Percentiles rank a stretch among this genome's conserved stretches.
phyloP scores from a whole-genome alignment of 2,888 invertebrate genomes.

The Automeris io region DNA sequence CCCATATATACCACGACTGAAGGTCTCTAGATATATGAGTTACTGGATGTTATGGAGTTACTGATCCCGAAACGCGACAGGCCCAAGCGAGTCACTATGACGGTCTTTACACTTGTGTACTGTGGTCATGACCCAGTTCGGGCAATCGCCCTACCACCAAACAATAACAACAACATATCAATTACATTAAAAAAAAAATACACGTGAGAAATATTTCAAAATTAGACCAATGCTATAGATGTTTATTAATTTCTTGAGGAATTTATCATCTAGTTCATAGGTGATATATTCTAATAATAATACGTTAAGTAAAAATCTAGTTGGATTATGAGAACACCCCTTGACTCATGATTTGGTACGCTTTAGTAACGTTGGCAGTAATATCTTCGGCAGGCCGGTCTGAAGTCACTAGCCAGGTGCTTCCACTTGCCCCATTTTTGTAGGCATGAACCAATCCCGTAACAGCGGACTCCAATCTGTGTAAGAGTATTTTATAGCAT shows the following conservation, averaged over 20 bases:
- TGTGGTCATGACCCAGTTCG: too few species aligned
- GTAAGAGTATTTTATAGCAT: background rate
- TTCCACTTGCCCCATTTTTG: constrained; percentile 41
- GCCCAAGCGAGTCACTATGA: too few species aligned
- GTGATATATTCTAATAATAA: too few species aligned
- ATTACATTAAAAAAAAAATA: background rate
- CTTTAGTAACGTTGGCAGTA: constrained; percentile 39
- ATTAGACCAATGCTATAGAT: background rate
- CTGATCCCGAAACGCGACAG: too few species aligned
- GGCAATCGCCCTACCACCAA: too few species aligned
- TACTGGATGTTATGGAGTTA: constrained; percentile 4
- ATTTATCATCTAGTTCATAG: too few species aligned
- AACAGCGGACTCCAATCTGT: constrained; percentile 46
- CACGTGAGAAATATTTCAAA: background rate
- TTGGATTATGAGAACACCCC: constrained; percentile 26
- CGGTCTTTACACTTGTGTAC: too few species aligned
- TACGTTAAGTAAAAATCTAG: too few species aligned
- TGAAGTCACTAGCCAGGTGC: constrained; percentile 51
- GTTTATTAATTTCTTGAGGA: too few species aligned
- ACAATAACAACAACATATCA: too few species aligned
- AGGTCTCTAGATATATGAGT: too few species aligned
- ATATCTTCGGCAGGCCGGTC: constrained; percentile 50
- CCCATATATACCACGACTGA: too few species aligned
- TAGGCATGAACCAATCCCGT: constrained; percentile 40
- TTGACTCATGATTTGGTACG: constrained; percentile 38